Evolutionary conservation across 2,888 invertebrate species (phyloP), one percentile per base, ranked within the genome.

Genomic region (Macrophya annulata): DNA sequence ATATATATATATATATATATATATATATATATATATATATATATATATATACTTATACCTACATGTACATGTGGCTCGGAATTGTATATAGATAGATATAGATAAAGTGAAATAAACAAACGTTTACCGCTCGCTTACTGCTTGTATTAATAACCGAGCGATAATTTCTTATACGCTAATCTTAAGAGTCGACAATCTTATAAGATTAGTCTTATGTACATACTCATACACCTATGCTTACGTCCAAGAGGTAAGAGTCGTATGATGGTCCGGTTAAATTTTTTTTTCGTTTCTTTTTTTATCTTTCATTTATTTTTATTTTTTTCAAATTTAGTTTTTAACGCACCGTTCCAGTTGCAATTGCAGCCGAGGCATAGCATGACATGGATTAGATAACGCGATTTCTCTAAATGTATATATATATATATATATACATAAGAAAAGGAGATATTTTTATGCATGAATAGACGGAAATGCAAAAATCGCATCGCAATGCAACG

Each of bases 111-210:
- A 25, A 62, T 62, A 25, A 62, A 62, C 62, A 62, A 55, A n/a
- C 55, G 17, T n/a, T 55, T n/a, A 51, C 6, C 51, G 17, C 17
- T 31, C 31, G 31, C 1, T 31, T 31, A 17, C 51, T 51, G 51
- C 6, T 51, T 51, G 1, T 8, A n/a, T 55, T 55, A 55, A 55
- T 55, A n/a, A n/a, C 17, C 55, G n/a, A 55, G 55, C 55, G 55
- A 55, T 55, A 55, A 55, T 55, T 55, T 55, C 55, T 55, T 55
- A 55, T 55, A n/a, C n/a, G 55, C 55, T 55, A 55, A 55, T 55
- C 55, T 17, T n/a, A 8, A 55, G 17, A 55, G n/a, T 55, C n/a
- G 55, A 55, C n/a, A 55, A 55, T 55, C 55, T 55, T n/a, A 31
- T 31, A 8, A 55, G 55, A 55, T 55, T n/a, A 55, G 55, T 55